phyloP scores from a whole-genome alignment of 2,113 vertebrate species.

The Lamprologus sp. region DNA sequence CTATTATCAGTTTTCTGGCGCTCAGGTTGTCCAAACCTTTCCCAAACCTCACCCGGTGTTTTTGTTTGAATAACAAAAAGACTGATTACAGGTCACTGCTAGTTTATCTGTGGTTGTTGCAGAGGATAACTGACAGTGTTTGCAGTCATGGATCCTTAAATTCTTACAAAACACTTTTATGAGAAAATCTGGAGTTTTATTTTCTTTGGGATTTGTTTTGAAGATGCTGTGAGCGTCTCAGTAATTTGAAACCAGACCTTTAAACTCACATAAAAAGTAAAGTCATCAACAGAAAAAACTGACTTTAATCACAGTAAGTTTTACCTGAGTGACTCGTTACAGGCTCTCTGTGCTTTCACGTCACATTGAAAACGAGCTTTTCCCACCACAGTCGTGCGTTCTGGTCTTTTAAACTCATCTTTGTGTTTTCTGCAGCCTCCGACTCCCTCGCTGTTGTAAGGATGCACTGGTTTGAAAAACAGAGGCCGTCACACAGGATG shows the following conservation, averaged over 20 bases:
- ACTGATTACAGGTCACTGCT: background rate
- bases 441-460: background rate
- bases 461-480: background rate
- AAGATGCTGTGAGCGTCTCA: background rate
- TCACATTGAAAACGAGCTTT: fast-evolving
- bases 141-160: background rate
- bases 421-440: background rate
- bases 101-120: background rate
- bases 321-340: background rate
- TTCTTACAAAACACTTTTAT: background rate
- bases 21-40: background rate
- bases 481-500: background rate
- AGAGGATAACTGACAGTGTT: background rate
- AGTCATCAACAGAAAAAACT: background rate
- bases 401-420: background rate
- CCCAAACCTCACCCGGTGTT: background rate
- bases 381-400: background rate
- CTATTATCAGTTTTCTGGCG: background rate
- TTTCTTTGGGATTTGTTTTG: background rate
- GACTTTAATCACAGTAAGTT: background rate
- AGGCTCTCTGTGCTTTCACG: background rate
- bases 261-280: background rate
- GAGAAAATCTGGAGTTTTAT: background rate
- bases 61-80: background rate
- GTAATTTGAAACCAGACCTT: background rate